Base-by-base conservation (phyloP, 2,113 vertebrate genomes). In the Malaclemys terrapin region DNA sequence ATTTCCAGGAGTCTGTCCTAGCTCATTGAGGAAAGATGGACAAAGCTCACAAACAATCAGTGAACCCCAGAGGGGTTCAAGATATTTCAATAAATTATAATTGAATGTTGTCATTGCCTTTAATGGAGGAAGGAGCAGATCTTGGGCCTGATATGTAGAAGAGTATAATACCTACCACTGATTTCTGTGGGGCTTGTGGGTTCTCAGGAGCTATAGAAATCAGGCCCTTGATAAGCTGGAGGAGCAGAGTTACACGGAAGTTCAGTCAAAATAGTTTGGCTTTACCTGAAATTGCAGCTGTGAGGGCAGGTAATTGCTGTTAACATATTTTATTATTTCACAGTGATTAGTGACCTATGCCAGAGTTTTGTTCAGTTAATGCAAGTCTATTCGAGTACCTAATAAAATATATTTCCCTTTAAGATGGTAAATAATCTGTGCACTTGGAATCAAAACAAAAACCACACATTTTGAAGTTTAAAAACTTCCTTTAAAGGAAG, bases 311-410 rank as follows among this genome's bases (percentile, higher is more conserved):
- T 0, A 27, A 47, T 31, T 7, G 3, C 2, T 91, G 8, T 57
- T n/a, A 83, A 83, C 54, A 45, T 81, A 85, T 95, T 6, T 91
- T 96, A 38, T 10, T 72, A 72, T 38, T 80, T 38, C 93, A 52
- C 42, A 82, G 22, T 65, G 20, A n/a, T 2, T 57, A 3, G 1
- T 52, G 75, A 76, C 49, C 42, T 49, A 87, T 90, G 93, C 80
- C 42, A 69, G 69, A 75, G 1, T 29, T 13, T 94, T 94, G 87
- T 50, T 65, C 12, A 84, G 90, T 82, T 1, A 62, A 4, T n/a
- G 45, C 83, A 93, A 75, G 5, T 90, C 83, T 38, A 80, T 93
- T 69, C 54, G 56, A 89, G 47, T 91, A 54, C 10, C 0, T 16
- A 62, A 12, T 17, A 75, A 6, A 84, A 38, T 3, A n/a, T 2